A percentile compares a stretch with the other conserved stretches of the same genome.
phyloP scores from a whole-genome alignment of 2,797 vertebrate genomes.

The Holocentrus rufus region DNA sequence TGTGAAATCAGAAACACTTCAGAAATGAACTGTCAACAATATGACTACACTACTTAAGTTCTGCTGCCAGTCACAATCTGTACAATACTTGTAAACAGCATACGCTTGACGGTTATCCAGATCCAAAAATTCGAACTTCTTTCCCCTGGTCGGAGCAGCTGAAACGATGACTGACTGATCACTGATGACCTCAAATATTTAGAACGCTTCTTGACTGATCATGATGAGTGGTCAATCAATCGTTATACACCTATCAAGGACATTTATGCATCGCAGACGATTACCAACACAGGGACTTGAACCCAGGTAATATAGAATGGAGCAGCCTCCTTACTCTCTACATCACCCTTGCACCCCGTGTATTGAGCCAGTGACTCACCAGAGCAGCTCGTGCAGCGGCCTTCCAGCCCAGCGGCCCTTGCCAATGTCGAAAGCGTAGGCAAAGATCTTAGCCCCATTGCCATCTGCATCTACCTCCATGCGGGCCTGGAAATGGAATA shows the following conservation, averaged over 20 bases:
- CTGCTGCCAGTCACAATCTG: not conserved
- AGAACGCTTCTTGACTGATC: not conserved
- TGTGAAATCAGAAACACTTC: no score
- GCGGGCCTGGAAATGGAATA: slow-evolving; percentile 84
- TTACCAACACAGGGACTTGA: not conserved
- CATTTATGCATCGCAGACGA: not conserved
- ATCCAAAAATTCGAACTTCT: no score
- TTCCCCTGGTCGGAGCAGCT: no score
- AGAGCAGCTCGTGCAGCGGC: slow-evolving; percentile 94
- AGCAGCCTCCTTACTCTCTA: not conserved
- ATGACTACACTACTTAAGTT: not conserved
- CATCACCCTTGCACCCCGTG: not conserved
- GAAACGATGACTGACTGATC: not conserved
- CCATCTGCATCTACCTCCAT: slow-evolving; percentile 99
- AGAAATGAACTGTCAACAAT: no score
- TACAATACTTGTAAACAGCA: not conserved
- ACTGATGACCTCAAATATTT: not conserved
- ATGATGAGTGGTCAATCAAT: not conserved
- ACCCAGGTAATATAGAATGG: not conserved
- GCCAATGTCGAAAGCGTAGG: slow-evolving; percentile 97
- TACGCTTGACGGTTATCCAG: no score
- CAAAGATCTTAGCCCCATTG: slow-evolving; percentile 98
- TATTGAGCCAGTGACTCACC: slow-evolving; percentile 81
- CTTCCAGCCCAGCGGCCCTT: slow-evolving; percentile 93
- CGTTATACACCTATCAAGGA: not conserved